Base-by-base conservation (phyloP, 2,888 invertebrate genomes). In the Hemicrepidius hirtus region DNA sequence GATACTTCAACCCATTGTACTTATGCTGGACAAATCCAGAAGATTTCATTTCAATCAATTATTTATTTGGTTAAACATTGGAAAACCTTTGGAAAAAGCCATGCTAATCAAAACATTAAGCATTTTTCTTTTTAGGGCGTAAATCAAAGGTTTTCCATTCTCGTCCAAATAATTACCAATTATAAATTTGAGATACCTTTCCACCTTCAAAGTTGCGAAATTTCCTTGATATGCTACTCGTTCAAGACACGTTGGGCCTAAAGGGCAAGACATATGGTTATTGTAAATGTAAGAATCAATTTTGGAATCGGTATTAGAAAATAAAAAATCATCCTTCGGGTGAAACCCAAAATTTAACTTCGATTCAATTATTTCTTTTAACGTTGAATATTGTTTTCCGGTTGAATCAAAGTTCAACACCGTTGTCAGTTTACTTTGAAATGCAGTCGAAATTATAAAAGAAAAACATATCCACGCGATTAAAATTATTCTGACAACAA, bases 311-410 rank as follows among this genome's bases (percentile, higher is more conserved):
- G 3, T 16, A 0, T 37, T 9, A 67, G 66, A 69, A 10, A 37
- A 9, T 10, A 35, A 55, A 12, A 6, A 12, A n/a, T 3, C 12
- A 1, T 6, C 13, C 0, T 46, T 32, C 0, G 18, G 28, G 4
- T 65, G 41, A 32, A 70, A 57, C 0, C 66, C 68, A 41, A 70
- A 62, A 18, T 66, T 20, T 6, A 74, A 13, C 59, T 44, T 46
- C 1, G 73, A 74, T 9, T 59, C 53, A 1, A 68, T 40, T 16
- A 75, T 13, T 20, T 75, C 70, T 13, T 68, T 7, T 4, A 59
- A 10, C 6, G 40, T 73, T 3, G 68, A 62, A 5, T 75, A 73
- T 68, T 74, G 74, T 28, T 41, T 62, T 64, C 67, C 67, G 32
- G 63, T 69, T 65, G 67, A 1, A 24, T 7, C 1, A 62, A 59